These are phyloP conservation scores for Plebejus melissa DNA, from an alignment of 2,888 invertebrate genomes.

Conservation along the genomic window DNA sequence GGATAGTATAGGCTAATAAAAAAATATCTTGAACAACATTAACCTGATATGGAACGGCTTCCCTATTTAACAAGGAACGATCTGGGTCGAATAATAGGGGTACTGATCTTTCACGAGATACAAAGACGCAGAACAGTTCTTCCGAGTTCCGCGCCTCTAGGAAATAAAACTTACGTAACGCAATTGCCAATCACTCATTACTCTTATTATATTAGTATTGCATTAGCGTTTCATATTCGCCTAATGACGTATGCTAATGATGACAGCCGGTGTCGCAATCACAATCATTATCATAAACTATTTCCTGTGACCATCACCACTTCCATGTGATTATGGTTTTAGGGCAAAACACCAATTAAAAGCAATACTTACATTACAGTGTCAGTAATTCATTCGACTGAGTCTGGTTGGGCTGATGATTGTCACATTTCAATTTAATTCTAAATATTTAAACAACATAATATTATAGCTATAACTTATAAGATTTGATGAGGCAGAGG, in stretches of 20 bases:
- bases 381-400: neutral
- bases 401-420: neutral
- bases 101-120: conserved; percentile 7
- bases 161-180: conserved; percentile 14
- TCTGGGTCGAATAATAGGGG: neutral
- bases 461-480: no score
- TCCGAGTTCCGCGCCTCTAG: conserved; percentile 18
- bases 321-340: neutral
- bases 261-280: neutral
- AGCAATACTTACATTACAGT: neutral
- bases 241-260: conserved; percentile 11
- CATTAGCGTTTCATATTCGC: conserved; percentile 18
- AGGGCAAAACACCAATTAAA: neutral
- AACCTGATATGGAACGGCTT: no score
- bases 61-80: neutral
- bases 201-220: conserved; percentile 16
- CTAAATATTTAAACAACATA: no score
- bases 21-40: no score
- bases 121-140: conserved; percentile 3
- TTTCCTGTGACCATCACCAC: neutral
- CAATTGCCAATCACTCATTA: conserved; percentile 14
- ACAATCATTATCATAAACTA: neutral
- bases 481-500: no score
- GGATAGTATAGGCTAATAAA: no score
- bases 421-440: neutral